Base-by-base conservation (phyloP, 2,113 vertebrate species). In the Sterna hirundo region DNA sequence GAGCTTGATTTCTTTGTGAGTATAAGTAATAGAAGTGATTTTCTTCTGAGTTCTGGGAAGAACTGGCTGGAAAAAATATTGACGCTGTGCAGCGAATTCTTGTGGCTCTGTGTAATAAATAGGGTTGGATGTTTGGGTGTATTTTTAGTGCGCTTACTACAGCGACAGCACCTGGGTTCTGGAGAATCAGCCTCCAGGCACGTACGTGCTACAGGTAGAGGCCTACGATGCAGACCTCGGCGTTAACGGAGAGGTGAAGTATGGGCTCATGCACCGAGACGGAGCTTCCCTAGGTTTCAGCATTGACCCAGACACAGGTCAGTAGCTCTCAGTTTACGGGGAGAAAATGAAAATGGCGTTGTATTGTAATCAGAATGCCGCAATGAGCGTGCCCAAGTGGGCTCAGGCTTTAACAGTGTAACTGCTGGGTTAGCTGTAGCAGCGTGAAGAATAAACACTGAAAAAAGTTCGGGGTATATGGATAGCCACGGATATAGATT, bases 181-280 rank as follows among this genome's bases (percentile, higher is more conserved):
- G 96, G 99, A 99, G 97, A 99, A 99, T 96, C 98, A 98, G 97
- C 98, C 98, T 3, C 97, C 98, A 0, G 99, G 98, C 55, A 98
- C 98, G 0, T 98, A 97, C 0, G 99, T 99, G 71, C 97, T 99
- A 34, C 98, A 94, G 4, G 98, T 99, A 22, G 98, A 98, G 80
- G 99, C 99, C 77, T 96, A 97, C 2, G 99, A 99, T 54, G 98
- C 98, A 11, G 99, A 99, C 96, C 98, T 98, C 0, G 99, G 99
- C 4, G 64, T 98, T 60, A 99, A 99, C 6, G 99, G 99, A 82
- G 97, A 98, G 94, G 98, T 99, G 94, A 99, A 98, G 44, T 99
- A 99, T 3, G 98, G 99, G 65, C 98, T 99, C 96, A 99, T 99
- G 99, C 98, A 98, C 88, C 94, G 98, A 64, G 98, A 99, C 0